Base-by-base conservation (phyloP, 2,797 vertebrate species). In the Xerus rutilus region DNA sequence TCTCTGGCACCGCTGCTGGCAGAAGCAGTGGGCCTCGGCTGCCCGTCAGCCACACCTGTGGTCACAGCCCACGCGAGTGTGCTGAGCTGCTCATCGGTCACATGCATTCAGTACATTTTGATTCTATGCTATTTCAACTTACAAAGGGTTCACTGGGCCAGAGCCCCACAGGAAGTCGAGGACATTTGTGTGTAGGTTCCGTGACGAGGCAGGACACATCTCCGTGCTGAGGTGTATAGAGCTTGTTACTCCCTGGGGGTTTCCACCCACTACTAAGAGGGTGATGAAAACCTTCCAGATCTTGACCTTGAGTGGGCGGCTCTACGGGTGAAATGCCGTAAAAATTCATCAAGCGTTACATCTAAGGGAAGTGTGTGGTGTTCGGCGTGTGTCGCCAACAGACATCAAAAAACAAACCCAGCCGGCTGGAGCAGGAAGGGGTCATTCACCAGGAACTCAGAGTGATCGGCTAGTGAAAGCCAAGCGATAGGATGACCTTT, bases 391-490 rank as follows among this genome's bases (percentile, higher is more conserved):
- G 20, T 43, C 30, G 39, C 69, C 32, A 76, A 74, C 57, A 79
- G 83, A 49, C 84, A 49, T 70, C 32, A 39, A 32, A 54, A 85
- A 77, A 57, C 4, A 30, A 86, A 59, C 73, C 15, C 7, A 72
- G 21, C 10, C 49, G 4, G 5, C 18, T 39, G 35, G 54, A 32
- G 74, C 57, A 87, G 73, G 64, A 54, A 59, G n/a, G 45, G 69
- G 74, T 74, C 70, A 57, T 57, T 82, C 57, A 21, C 23, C 32
- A 83, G 57, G 78, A 96, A 72, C 49, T 94, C 86, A 88, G 76
- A 77, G 78, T 49, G 73, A 91, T 73, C 32, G 17, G 14, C 54
- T 65, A 72, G 69, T 23, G 69, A 77, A 81, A 91, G 21, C 30
- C 20, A 11, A 20, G 15, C 11, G 0, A 54, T 12, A 84, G 76